A percentile compares a stretch with the other conserved stretches of the same genome.
phyloP scores from a whole-genome alignment of 2,113 vertebrate genomes.

The Phyllopteryx taeniolatus region DNA sequence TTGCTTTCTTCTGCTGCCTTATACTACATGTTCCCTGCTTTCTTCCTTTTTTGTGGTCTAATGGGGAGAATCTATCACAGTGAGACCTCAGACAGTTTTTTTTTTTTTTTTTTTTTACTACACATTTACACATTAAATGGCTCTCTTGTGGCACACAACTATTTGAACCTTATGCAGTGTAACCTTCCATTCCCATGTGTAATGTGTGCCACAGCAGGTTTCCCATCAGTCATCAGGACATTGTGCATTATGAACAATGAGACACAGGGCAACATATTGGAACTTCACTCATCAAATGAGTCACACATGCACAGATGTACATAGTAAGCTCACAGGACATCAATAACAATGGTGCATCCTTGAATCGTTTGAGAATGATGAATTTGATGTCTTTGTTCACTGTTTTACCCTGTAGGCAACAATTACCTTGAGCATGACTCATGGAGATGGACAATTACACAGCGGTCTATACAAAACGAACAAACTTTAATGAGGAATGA shows the following conservation, averaged over 20 bases:
- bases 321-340: not conserved
- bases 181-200: not conserved
- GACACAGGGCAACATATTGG: not conserved
- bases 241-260: not conserved
- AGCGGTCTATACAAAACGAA: not conserved
- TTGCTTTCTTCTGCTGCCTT: not conserved
- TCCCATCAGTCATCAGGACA: not conserved
- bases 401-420: not conserved
- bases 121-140: not conserved
- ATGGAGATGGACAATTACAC: not conserved
- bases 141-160: not conserved
- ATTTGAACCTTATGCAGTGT: not conserved
- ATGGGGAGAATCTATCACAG: not conserved
- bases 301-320: not conserved
- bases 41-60: not conserved
- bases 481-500: not conserved
- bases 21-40: not conserved
- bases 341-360: not conserved
- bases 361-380: slow-evolving; percentile 1
- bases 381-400: not conserved
- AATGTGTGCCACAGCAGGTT: not conserved
- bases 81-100: not conserved
- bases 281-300: not conserved
- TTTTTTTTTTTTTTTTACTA: not conserved
- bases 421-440: slow-evolving; percentile 1